These are phyloP conservation scores for Aplidium turbinatum DNA, from an alignment of 23 tunicate genomes.

Conservation along the genomic window DNA sequence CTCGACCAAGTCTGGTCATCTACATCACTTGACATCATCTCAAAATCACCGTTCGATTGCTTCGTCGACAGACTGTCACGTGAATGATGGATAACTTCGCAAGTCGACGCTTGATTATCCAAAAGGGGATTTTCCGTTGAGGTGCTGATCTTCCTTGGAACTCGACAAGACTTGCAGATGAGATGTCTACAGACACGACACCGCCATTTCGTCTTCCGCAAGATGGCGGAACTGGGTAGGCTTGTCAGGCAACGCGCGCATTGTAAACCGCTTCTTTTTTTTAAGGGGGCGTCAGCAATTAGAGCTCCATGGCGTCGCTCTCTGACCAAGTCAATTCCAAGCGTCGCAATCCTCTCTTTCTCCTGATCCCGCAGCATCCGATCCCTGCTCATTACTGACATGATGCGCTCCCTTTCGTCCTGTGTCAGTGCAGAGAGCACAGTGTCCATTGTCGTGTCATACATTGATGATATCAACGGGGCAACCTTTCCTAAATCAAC, in stretches of 20 bases:
- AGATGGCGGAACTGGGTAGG: neutral
- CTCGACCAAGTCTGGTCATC: too few relatives aligned
- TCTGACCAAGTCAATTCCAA: conserved; percentile 46
- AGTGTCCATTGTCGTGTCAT: conserved; percentile 13
- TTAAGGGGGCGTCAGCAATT: conserved; percentile 15
- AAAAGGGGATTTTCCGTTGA: neutral
- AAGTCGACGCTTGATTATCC: too few relatives aligned
- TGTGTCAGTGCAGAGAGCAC: conserved; percentile 16
- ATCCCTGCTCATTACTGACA: conserved; percentile 58
- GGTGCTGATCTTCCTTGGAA: conserved; percentile 2
- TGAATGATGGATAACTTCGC: too few relatives aligned
- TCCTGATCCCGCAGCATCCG: conserved; percentile 55
- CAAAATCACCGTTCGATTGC: too few relatives aligned
- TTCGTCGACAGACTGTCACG: too few relatives aligned
- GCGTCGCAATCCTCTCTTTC: conserved; percentile 29
- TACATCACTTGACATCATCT: too few relatives aligned
- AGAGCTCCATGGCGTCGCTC: conserved; percentile 53
- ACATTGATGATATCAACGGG: neutral
- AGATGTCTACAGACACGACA: conserved; percentile 55
- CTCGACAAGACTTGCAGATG: conserved; percentile 52
- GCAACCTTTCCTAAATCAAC: too few relatives aligned
- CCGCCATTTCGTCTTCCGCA: conserved; percentile 17
- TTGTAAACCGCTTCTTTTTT: neutral
- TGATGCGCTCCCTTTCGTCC: conserved; percentile 41
- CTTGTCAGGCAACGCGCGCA: conserved; percentile 49